Base-by-base conservation (phyloP, 2,113 vertebrate genomes). In the Gymnorhina tibicen region DNA sequence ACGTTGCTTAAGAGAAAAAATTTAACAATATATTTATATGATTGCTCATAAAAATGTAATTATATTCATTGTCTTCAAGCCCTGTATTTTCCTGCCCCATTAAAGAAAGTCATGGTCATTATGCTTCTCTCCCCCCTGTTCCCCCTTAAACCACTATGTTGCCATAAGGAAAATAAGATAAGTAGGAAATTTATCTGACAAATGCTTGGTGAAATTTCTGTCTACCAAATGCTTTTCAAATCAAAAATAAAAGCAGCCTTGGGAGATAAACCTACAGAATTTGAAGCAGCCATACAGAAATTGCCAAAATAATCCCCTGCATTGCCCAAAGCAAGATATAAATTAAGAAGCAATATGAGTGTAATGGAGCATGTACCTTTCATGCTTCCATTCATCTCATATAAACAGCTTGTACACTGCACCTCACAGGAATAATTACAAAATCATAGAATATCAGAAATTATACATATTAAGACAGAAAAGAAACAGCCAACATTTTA, bases 311-410 rank as follows among this genome's bases (percentile, higher is more conserved):
- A 96, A 97, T 97, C 76, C 67, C 64, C 88, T 95, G 56, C 41
- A 70, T 95, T 83, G 95, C 97, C 96, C 81, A 95, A 94, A 97
- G 98, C 93, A 97, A 97, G 91, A 96, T 88, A 89, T 97, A 98
- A 98, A 98, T 98, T 97, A 98, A 98, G 94, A 95, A 97, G 91
- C 90, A 97, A 97, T 97, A 69, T 58, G 93, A 94, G 85, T 95
- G 85, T 97, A 98, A 98, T 97, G 96, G 96, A 97, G 97, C 96
- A 92, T 95, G 80, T 55, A 95, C 82, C 92, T 97, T 97, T 96
- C 93, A 97, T 94, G 92, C 87, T 94, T 97, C 94, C 91, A 97
- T 98, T 98, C 95, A 97, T 98, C 91, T 97, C 92, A 56, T 91
- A 94, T 96, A 97, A 98, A 97, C 95, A 98, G 90, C 82, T 96